phyloP scores from a whole-genome alignment of 2,888 invertebrate genomes.

The Autographa pulchrina region DNA sequence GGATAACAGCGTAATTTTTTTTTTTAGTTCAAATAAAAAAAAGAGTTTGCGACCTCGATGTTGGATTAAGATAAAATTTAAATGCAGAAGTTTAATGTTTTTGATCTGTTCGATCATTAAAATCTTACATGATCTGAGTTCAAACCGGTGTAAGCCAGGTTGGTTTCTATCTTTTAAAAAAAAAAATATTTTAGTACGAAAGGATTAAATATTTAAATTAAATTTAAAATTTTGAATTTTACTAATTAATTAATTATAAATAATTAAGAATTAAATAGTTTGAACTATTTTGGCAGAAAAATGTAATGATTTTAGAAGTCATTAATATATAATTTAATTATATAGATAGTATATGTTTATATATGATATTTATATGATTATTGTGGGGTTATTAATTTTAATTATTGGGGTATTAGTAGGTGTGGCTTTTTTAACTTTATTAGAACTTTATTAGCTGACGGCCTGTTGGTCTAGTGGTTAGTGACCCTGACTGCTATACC shows the following conservation, averaged over 20 bases:
- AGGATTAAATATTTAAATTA: conserved; percentile 91
- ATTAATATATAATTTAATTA: conserved; percentile 87
- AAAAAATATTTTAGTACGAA: conserved; percentile 93
- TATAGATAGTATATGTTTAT: conserved; percentile 89
- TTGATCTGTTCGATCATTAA: conserved; percentile 95
- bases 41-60: conserved; percentile 96
- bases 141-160: conserved; percentile 96
- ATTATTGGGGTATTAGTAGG: conserved; percentile 90
- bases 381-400: conserved; percentile 85
- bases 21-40: conserved; percentile 93
- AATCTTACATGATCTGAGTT: conserved; percentile 97
- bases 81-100: conserved; percentile 91
- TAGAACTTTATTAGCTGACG: no score
- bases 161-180: conserved; percentile 94
- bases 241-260: conserved; percentile 50
- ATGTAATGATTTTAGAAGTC: conserved; percentile 93
- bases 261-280: neutral
- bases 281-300: conserved; percentile 76
- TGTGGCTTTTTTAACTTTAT: conserved; percentile 92
- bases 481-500: no score
- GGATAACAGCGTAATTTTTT: conserved; percentile 96
- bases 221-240: conserved; percentile 79
- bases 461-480: no score
- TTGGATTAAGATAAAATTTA: conserved; percentile 94
- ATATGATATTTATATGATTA: conserved; percentile 80